Percentiles rank a stretch among this genome's conserved stretches.
Evolutionary conservation across 2,113 vertebrate genomes (phyloP).

Genomic region (Pterocles orientalis): DNA sequence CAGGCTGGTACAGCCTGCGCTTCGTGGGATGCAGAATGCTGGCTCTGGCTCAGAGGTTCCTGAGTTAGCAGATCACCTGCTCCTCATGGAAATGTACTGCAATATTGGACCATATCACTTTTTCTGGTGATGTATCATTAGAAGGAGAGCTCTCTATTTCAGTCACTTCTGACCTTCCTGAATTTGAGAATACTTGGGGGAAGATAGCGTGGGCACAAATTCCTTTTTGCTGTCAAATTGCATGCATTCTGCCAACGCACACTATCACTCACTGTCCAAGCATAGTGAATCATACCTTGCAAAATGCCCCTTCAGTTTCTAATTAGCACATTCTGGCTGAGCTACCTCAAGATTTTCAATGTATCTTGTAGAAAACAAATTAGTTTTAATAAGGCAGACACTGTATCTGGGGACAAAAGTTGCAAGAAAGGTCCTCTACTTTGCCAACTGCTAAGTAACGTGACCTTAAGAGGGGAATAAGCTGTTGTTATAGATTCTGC

Average conservation of each 20-base stretch:
- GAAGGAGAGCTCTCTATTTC: neutral
- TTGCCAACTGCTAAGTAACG: neutral
- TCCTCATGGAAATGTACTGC: neutral
- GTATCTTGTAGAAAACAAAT: neutral
- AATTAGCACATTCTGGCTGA: constrained; percentile 37
- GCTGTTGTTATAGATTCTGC: neutral
- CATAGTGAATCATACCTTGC: constrained; percentile 22
- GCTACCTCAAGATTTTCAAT: neutral
- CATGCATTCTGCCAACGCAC: neutral
- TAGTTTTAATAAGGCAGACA: neutral
- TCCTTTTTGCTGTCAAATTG: constrained; percentile 45
- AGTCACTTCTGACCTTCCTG: constrained; percentile 26
- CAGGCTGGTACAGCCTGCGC: neutral
- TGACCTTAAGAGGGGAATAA: neutral
- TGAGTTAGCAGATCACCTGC: neutral
- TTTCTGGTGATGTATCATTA: neutral
- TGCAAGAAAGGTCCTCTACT: neutral
- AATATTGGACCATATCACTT: neutral
- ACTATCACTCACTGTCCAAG: constrained; percentile 39
- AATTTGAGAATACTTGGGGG: constrained; percentile 19
- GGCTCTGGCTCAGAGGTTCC: neutral
- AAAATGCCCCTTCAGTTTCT: constrained; percentile 36
- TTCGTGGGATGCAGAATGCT: neutral
- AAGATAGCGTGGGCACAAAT: neutral
- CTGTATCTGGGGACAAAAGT: neutral